These are phyloP conservation scores for Amphipoea oculea DNA, from an alignment of 2,888 invertebrate genomes.

Conservation along the genomic window DNA sequence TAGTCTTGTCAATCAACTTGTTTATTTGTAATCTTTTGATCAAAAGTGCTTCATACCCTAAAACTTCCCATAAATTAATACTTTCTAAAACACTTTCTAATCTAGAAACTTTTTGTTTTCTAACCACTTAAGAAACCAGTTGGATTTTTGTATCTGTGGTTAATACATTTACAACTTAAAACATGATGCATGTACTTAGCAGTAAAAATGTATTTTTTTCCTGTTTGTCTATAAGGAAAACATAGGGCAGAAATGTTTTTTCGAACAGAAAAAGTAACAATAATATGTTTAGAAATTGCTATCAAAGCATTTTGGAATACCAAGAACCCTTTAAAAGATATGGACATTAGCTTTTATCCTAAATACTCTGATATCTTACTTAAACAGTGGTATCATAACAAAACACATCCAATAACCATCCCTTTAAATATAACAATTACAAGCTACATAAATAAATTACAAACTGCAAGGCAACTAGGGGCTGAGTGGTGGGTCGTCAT, in stretches of 20 bases:
- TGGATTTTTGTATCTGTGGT: background rate
- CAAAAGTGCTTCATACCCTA: background rate
- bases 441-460: conserved; percentile 67
- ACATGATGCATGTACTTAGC: conserved; percentile 9
- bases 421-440: conserved; percentile 61
- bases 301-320: background rate
- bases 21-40: background rate
- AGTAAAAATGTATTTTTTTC: conserved; percentile 15
- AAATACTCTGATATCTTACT: conserved; percentile 6
- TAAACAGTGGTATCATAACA: conserved; percentile 18
- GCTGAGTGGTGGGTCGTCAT: conserved; percentile 88
- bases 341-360: background rate
- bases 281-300: conserved; percentile 2
- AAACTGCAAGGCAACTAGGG: conserved; percentile 75
- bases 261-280: conserved; percentile 1
- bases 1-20: background rate
- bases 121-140: background rate
- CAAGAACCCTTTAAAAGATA: background rate
- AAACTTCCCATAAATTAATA: conserved; percentile 8
- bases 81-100: conserved; percentile 41
- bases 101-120: conserved; percentile 8
- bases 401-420: conserved; percentile 58
- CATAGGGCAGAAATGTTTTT: background rate
- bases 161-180: background rate
- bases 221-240: conserved; percentile 14